Percentiles rank a stretch among this genome's conserved stretches.
Conservation (phyloP, 2,888 invertebrate species). For the Erebia ligea region DNA sequence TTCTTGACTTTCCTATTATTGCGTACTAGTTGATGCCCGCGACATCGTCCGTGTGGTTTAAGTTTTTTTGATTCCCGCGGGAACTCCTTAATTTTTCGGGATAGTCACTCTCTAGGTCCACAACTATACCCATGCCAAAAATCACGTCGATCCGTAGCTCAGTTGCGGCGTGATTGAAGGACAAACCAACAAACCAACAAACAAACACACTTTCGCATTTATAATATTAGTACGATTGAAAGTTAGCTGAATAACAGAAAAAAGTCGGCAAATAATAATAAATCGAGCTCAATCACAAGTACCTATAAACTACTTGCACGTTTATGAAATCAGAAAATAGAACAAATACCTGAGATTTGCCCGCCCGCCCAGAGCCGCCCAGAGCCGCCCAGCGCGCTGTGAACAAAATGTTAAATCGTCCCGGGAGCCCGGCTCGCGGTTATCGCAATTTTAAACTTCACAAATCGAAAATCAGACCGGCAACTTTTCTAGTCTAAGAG, state of each 20-base stretch:
- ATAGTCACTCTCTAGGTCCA: too few relatives aligned
- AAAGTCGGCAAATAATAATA: not conserved
- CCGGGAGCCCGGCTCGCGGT: constrained; percentile 36
- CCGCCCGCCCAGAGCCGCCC: not conserved
- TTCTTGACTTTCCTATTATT: too few relatives aligned
- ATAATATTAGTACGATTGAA: too few relatives aligned
- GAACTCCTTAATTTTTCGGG: too few relatives aligned
- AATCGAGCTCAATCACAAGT: not conserved
- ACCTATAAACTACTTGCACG: constrained; percentile 14
- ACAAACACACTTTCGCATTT: too few relatives aligned
- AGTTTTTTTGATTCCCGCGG: too few relatives aligned
- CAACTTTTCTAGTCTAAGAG: constrained; percentile 36
- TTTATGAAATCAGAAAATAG: constrained; percentile 20
- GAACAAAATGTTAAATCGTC: constrained; percentile 46
- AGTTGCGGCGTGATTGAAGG: too few relatives aligned
- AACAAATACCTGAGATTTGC: constrained; percentile 24
- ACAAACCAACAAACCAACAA: too few relatives aligned
- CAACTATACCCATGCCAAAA: too few relatives aligned
- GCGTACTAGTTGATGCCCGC: too few relatives aligned
- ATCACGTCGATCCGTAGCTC: too few relatives aligned
- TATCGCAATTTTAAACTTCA: constrained; percentile 44
- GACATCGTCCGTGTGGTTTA: too few relatives aligned
- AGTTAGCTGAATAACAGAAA: not conserved
- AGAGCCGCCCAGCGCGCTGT: not conserved
- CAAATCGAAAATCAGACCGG: constrained; percentile 39